Evolutionary conservation across 2,888 invertebrate genomes (phyloP).

Genomic region (Thereva nobilitata): DNA sequence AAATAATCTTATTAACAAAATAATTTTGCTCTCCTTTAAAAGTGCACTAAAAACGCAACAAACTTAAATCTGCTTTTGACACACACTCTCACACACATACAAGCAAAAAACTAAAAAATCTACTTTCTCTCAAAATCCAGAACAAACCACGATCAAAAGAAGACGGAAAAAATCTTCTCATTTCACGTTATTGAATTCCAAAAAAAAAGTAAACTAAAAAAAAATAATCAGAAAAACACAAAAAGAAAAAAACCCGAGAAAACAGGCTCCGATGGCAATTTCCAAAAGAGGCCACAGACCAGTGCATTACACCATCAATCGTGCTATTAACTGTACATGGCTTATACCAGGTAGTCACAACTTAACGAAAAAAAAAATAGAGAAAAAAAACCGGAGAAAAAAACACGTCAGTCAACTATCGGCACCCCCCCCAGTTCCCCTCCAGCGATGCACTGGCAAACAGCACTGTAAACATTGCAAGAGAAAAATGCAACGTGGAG

Average conservation of each 20-base stretch:
- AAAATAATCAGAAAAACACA: background rate
- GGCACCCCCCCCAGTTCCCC: too few species aligned
- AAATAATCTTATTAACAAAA: too few species aligned
- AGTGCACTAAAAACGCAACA: too few species aligned
- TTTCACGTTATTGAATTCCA: too few species aligned
- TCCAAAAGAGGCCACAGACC: conserved; percentile 3
- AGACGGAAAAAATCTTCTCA: too few species aligned
- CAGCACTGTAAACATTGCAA: conserved; percentile 20
- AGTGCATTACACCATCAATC: conserved; percentile 29
- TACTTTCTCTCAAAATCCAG: too few species aligned
- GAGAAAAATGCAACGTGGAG: background rate
- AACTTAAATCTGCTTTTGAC: too few species aligned
- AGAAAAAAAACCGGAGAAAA: background rate
- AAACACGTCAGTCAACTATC: conserved; percentile 10
- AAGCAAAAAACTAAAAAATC: too few species aligned
- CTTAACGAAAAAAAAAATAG: background rate
- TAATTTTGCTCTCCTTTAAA: too few species aligned
- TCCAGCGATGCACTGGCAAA: conserved; percentile 9
- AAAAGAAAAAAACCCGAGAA: background rate
- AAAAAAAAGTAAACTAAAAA: too few species aligned
- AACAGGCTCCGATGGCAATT: background rate
- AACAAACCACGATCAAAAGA: too few species aligned
- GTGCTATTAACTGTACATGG: conserved; percentile 25
- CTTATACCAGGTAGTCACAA: conserved; percentile 1
- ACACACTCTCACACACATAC: too few species aligned